These are phyloP conservation scores for Merops nubicus DNA, from an alignment of 2,113 vertebrate genomes.

Conservation along the genomic window DNA sequence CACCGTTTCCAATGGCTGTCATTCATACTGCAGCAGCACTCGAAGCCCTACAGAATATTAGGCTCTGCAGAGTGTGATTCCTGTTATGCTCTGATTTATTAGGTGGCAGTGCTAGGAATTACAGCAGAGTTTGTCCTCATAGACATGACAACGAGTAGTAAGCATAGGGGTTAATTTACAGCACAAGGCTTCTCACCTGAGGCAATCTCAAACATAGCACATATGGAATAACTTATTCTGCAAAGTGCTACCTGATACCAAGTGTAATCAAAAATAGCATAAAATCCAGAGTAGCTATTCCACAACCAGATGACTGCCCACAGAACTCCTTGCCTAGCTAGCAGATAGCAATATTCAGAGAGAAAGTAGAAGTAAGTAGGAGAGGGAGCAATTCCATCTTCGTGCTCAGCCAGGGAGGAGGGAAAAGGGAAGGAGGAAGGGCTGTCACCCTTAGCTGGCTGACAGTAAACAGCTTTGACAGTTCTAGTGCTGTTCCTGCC, in stretches of 20 bases:
- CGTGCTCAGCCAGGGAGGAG: background rate
- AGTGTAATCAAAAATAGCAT: background rate
- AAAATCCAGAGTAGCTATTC: background rate
- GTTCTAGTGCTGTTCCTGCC: background rate
- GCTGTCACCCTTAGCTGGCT: background rate
- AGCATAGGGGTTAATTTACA: background rate
- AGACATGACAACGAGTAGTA: background rate
- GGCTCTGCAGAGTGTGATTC: background rate
- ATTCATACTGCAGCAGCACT: background rate
- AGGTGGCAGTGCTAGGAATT: background rate
- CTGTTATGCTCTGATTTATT: background rate
- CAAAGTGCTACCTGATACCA: background rate
- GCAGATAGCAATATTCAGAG: background rate
- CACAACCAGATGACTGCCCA: background rate
- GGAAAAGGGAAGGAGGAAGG: background rate
- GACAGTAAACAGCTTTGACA: background rate
- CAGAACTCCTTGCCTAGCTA: background rate
- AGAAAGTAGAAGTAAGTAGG: background rate
- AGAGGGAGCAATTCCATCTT: background rate
- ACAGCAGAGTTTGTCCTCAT: background rate
- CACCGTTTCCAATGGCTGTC: background rate
- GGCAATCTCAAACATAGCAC: background rate
- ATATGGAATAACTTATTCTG: background rate
- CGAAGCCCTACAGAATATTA: background rate
- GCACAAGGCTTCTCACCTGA: background rate